These are phyloP conservation scores for Myrmecophaga tridactyla DNA, from an alignment of 2,113 vertebrate species.

Conservation along the genomic window DNA sequence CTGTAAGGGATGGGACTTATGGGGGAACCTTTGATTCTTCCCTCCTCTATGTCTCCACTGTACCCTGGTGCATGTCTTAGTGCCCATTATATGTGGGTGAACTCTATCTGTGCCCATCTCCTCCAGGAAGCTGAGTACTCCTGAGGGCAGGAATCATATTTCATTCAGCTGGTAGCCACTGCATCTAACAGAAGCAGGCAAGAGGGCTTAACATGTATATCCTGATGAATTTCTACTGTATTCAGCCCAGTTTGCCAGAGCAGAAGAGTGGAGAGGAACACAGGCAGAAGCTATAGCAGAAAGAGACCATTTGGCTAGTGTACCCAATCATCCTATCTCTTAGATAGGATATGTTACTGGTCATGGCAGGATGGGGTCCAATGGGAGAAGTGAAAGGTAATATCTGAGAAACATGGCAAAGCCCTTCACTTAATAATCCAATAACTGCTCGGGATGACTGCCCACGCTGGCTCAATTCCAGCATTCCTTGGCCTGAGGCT, in stretches of 20 bases:
- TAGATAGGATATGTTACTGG: background rate
- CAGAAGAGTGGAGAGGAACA: background rate
- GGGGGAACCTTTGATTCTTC: background rate
- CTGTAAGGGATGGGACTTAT: background rate
- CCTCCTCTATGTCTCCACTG: background rate
- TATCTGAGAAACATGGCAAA: background rate
- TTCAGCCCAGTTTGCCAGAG: background rate
- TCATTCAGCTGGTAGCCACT: background rate
- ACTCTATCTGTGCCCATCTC: background rate
- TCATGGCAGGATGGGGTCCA: background rate
- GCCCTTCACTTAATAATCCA: background rate
- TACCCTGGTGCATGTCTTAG: background rate
- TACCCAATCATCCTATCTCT: background rate
- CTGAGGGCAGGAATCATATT: background rate
- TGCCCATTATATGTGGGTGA: background rate
- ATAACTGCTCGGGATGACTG: background rate
- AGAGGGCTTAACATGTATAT: fast-evolving
- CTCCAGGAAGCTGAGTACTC: background rate
- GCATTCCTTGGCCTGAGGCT: background rate
- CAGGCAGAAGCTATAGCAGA: background rate
- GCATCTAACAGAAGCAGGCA: background rate
- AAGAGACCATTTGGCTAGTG: background rate
- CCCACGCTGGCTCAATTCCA: background rate
- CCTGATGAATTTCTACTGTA: background rate
- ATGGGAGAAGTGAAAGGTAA: background rate